A percentile compares a stretch with the other conserved stretches of the same genome.
Evolutionary conservation across 2,888 invertebrate genomes (phyloP).

Genomic region (Agriopis leucophaearia): DNA sequence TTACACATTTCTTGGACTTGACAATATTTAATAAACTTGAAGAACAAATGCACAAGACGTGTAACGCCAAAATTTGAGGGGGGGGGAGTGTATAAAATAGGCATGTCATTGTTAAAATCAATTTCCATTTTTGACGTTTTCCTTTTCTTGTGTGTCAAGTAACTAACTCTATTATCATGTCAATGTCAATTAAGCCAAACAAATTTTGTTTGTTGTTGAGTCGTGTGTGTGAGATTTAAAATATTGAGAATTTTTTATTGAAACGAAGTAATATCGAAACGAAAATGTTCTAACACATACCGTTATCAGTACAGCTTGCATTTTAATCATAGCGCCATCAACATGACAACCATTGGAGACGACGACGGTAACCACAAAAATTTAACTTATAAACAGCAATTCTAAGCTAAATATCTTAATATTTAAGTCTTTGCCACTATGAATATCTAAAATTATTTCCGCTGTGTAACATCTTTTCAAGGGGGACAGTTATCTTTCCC

Average conservation of each 20-base stretch:
- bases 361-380: slow-evolving; percentile 67
- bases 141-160: too few relatives aligned
- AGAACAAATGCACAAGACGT: too few relatives aligned
- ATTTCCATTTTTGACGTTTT: too few relatives aligned
- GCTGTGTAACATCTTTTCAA: too few relatives aligned
- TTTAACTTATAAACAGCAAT: slow-evolving; percentile 45
- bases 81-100: too few relatives aligned
- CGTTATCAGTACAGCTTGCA: not conserved
- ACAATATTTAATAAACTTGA: too few relatives aligned
- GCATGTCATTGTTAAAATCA: not conserved
- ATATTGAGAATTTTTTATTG: not conserved
- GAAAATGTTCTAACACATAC: not conserved
- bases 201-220: not conserved
- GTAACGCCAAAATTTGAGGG: too few relatives aligned
- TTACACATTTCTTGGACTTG: too few relatives aligned
- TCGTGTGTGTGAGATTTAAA: not conserved
- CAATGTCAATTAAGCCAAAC: not conserved
- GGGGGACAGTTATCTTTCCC: too few relatives aligned
- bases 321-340: slow-evolving; percentile 1
- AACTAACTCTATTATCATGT: too few relatives aligned
- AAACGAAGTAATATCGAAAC: not conserved
- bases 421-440: not conserved
- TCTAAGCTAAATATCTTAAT: not conserved
- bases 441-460: too few relatives aligned
- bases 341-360: slow-evolving; percentile 61